Conservation (phyloP, 2,888 invertebrate genomes). For the Pantelozetes paolii region DNA sequence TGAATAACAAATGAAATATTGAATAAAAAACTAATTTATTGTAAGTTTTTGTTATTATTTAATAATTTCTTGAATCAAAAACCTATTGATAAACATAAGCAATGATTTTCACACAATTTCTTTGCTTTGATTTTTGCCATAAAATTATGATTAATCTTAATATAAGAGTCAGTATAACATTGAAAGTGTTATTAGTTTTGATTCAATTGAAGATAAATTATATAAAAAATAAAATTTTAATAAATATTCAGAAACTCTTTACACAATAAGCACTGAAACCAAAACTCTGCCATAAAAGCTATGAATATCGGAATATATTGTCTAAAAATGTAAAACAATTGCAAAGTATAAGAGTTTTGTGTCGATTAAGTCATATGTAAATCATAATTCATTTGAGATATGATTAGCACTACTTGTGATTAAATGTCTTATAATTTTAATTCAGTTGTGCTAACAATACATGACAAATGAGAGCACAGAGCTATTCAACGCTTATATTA, state of each 20-base stretch:
- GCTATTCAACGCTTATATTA: neutral
- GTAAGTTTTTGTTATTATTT: neutral
- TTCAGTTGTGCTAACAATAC: neutral
- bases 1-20: neutral
- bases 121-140: neutral
- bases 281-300: no score
- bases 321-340: no score
- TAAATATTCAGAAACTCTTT: neutral
- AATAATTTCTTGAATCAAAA: neutral
- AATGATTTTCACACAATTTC: neutral
- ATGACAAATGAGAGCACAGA: conserved; percentile 28
- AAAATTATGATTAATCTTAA: neutral
- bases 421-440: neutral
- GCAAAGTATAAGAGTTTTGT: neutral
- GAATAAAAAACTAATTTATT: neutral
- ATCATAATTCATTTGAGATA: neutral
- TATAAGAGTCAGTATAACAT: neutral
- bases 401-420: conserved; percentile 6
- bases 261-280: no score
- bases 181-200: neutral
- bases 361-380: conserved; percentile 29
- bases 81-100: neutral
- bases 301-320: no score
- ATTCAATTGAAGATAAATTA: neutral
- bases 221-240: neutral